Evolutionary conservation across 2,113 vertebrate species (phyloP).

Genomic region (Onychostoma macrolepis): DNA sequence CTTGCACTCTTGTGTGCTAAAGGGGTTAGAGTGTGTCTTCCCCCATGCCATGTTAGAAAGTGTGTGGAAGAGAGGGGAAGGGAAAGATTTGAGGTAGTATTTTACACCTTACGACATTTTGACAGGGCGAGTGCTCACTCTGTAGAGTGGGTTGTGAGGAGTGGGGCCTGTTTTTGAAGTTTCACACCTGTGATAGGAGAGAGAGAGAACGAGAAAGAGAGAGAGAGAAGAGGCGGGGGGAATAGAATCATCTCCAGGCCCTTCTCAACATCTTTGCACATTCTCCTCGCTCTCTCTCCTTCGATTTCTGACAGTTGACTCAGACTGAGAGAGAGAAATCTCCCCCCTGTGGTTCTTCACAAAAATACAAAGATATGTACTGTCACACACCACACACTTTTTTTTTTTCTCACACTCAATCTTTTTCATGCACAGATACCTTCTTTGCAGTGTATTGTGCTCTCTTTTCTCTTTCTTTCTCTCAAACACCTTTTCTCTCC

Average conservation of each 20-base stretch:
- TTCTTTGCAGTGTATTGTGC: conserved; percentile 19
- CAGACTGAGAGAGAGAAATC: conserved; percentile 35
- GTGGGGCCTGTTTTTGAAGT: conserved; percentile 49
- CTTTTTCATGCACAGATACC: conserved; percentile 27
- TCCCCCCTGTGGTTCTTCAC: conserved; percentile 41
- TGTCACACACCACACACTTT: conserved; percentile 29
- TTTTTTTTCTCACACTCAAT: conserved; percentile 6
- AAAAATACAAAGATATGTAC: conserved; percentile 51
- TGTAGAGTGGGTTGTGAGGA: conserved; percentile 29
- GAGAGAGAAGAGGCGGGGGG: conserved; percentile 20
- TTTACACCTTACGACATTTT: conserved; percentile 51
- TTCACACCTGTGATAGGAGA: conserved; percentile 47
- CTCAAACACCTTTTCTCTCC: conserved; percentile 3
- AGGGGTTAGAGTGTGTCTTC: conserved; percentile 22
- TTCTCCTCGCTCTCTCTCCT: conserved; percentile 33
- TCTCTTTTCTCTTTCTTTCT: conserved; percentile 29
- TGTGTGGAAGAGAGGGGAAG: conserved; percentile 30
- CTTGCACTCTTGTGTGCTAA: conserved; percentile 28
- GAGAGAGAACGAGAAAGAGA: conserved; percentile 28
- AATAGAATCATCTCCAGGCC: conserved; percentile 51
- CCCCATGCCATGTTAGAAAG: conserved; percentile 28
- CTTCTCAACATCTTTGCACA: conserved; percentile 48
- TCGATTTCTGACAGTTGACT: conserved; percentile 53
- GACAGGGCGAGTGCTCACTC: conserved; percentile 52
- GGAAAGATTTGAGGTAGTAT: conserved; percentile 38